Evolutionary conservation across 2,888 invertebrate genomes (phyloP).

Genomic region (Eilema caniola): DNA sequence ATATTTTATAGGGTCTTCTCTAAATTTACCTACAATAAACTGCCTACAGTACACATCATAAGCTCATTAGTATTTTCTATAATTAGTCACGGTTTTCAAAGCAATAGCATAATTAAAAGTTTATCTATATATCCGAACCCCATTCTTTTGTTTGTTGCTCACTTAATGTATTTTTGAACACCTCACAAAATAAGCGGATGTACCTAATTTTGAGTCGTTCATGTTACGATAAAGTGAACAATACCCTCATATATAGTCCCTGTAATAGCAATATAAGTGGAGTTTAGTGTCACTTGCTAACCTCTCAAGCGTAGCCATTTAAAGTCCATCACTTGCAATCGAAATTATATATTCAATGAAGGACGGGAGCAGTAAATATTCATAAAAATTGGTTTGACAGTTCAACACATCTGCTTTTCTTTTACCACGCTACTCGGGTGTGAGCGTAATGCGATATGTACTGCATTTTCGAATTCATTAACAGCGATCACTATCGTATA

Average conservation of each 20-base stretch:
- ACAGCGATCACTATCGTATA: background rate
- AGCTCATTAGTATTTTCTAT: background rate
- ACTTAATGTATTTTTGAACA: constrained; percentile 54
- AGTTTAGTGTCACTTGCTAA: constrained; percentile 45
- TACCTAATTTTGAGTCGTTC: constrained; percentile 40
- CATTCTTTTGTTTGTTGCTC: constrained; percentile 41
- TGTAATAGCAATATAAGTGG: constrained; percentile 51
- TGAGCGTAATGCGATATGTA: background rate
- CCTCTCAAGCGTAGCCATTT: constrained; percentile 37
- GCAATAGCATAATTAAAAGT: constrained; percentile 10
- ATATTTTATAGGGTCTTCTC: no score
- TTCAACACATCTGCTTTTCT: background rate
- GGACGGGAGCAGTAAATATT: background rate
- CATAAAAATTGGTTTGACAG: constrained; percentile 6
- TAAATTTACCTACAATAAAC: no score
- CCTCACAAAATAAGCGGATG: constrained; percentile 47
- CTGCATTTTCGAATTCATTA: background rate
- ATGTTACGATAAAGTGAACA: constrained; percentile 44
- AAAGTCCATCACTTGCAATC: constrained; percentile 14
- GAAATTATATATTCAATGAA: constrained; percentile 11
- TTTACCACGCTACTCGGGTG: background rate
- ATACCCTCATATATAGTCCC: constrained; percentile 38
- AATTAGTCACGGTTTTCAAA: background rate
- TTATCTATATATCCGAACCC: constrained; percentile 12
- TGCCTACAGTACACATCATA: background rate